These are phyloP conservation scores for Drosophila ambigua DNA, from an alignment of 1,140 invertebrate genomes.

Conservation along the genomic window DNA sequence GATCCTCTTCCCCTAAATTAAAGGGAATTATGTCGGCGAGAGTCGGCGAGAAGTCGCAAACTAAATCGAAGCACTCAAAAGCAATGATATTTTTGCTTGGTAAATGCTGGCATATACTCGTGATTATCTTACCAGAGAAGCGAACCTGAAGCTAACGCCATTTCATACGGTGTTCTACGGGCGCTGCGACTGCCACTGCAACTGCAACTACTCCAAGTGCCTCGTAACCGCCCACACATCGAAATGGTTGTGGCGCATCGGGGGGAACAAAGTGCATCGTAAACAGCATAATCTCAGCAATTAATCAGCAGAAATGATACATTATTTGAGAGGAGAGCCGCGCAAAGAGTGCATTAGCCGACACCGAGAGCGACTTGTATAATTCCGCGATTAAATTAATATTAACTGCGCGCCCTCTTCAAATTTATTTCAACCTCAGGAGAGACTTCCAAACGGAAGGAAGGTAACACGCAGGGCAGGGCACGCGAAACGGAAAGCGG, in stretches of 20 bases:
- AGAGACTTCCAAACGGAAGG: not conserved
- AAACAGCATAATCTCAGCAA: slow-evolving; percentile 30
- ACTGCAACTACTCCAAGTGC: slow-evolving; percentile 3
- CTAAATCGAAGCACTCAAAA: not conserved
- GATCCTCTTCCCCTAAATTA: not conserved
- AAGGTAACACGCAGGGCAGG: slow-evolving; percentile 51
- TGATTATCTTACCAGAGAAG: too few species aligned
- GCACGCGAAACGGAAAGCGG: slow-evolving; percentile 59
- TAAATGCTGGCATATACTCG: too few species aligned
- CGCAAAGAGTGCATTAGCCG: slow-evolving; percentile 68
- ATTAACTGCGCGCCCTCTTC: slow-evolving; percentile 65
- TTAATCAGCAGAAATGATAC: slow-evolving; percentile 32
- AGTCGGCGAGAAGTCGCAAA: too few species aligned
- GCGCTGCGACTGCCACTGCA: not conserved
- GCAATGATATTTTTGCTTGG: too few species aligned
- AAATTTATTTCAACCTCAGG: slow-evolving; percentile 51
- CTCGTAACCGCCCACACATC: slow-evolving; percentile 21
- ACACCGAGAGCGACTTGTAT: slow-evolving; percentile 55
- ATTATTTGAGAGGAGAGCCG: slow-evolving; percentile 8
- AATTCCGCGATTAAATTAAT: slow-evolving; percentile 74
- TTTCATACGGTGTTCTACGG: not conserved
- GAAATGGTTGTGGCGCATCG: slow-evolving; percentile 18
- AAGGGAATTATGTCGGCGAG: too few species aligned
- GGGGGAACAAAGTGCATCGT: slow-evolving; percentile 31
- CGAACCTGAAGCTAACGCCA: too few species aligned